phyloP scores from a whole-genome alignment of 2,113 vertebrate genomes.

The Paradisaea rubra region DNA sequence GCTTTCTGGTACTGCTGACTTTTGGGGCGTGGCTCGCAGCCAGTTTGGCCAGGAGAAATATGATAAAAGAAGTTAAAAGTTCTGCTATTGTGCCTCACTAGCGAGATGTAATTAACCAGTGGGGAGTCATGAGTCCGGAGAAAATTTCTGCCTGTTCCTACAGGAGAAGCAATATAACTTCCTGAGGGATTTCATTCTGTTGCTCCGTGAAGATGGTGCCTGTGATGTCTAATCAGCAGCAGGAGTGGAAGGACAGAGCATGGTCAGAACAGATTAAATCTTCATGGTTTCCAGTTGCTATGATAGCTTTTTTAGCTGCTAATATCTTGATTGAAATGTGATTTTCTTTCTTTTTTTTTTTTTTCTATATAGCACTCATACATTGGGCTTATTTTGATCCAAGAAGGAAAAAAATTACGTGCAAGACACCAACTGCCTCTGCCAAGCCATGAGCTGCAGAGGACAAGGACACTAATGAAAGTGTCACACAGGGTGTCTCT shows the following conservation, averaged over 20 bases:
- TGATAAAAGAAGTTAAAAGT: background rate
- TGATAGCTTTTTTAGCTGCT: background rate
- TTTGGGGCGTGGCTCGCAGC: fast-evolving
- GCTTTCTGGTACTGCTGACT: background rate
- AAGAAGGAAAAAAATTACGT: background rate
- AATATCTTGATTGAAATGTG: background rate
- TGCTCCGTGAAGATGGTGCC: background rate
- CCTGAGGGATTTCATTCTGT: background rate
- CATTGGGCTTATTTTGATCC: background rate
- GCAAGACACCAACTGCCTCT: background rate
- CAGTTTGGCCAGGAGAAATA: background rate
- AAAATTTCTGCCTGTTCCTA: background rate
- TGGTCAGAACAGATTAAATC: conserved; percentile 1
- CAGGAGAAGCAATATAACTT: background rate
- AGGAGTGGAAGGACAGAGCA: background rate
- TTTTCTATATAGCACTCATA: background rate
- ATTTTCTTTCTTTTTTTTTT: background rate
- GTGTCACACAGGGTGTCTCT: background rate
- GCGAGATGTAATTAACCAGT: background rate
- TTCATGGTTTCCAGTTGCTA: background rate
- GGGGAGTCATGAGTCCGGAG: background rate
- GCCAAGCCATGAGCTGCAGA: background rate
- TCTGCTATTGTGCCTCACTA: background rate
- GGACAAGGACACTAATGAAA: background rate
- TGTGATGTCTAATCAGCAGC: background rate